Evolutionary conservation across 2,113 vertebrate genomes (phyloP).

Genomic region (Scytalopus superciliaris): DNA sequence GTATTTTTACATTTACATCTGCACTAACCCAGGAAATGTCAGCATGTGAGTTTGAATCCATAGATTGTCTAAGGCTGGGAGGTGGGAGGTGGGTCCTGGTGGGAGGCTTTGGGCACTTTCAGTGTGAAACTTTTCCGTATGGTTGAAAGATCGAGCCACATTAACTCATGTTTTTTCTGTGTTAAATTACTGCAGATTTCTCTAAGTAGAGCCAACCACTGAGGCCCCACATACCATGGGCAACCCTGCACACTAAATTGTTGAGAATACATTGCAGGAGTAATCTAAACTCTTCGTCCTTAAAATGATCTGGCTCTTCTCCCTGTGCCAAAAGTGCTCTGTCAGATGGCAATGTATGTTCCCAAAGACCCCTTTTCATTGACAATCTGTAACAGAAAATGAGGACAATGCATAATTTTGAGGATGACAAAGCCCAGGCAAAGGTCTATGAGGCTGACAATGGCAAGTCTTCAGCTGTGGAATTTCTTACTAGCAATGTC

Average conservation of each 20-base stretch:
- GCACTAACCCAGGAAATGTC: neutral
- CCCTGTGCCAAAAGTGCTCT: neutral
- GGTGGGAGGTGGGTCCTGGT: neutral
- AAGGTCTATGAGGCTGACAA: neutral
- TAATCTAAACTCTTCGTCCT: neutral
- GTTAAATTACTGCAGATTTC: neutral
- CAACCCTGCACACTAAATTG: neutral
- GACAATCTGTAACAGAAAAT: neutral
- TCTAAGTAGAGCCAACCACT: neutral
- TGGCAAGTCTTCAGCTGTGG: neutral
- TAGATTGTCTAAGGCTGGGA: neutral
- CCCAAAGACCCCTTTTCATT: neutral
- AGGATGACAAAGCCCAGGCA: neutral
- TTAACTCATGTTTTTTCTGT: neutral
- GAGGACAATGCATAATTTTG: neutral
- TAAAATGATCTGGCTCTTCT: neutral
- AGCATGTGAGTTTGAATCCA: neutral
- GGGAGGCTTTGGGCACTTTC: neutral
- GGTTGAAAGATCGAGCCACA: neutral
- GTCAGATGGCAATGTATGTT: neutral
- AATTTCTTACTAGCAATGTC: neutral
- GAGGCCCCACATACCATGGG: neutral
- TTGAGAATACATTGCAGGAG: neutral
- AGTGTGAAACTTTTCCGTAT: neutral
- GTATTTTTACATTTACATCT: neutral